Evolutionary conservation across 2,888 invertebrate species (phyloP).

Genomic region (Thymelicus sylvestris): DNA sequence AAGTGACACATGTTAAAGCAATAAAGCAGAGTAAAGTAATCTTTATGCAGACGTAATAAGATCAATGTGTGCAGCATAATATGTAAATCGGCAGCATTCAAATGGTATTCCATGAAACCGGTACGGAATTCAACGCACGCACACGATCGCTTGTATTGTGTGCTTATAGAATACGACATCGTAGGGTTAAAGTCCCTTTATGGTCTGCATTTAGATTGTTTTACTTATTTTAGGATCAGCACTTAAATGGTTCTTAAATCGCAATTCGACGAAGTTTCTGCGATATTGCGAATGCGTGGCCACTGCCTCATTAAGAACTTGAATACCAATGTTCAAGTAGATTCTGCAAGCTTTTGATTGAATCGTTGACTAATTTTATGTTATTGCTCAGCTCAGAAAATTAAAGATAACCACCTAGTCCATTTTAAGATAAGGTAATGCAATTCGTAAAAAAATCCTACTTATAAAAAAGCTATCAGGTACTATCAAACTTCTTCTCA

Average conservation of each 20-base stretch:
- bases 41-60: constrained; percentile 53
- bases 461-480: no score
- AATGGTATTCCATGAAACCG: constrained; percentile 57
- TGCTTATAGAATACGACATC: constrained; percentile 65
- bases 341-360: not conserved
- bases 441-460: no score
- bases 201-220: constrained; percentile 69
- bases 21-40: constrained; percentile 39
- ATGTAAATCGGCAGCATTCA: constrained; percentile 50
- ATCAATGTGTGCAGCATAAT: constrained; percentile 42
- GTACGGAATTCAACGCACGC: constrained; percentile 69
- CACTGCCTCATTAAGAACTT: constrained; percentile 11
- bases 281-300: constrained; percentile 18
- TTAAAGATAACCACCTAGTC: no score
- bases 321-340: not conserved
- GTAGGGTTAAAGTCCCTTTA: constrained; percentile 63
- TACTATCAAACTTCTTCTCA: no score
- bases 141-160: constrained; percentile 63
- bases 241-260: constrained; percentile 27
- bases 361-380: no score
- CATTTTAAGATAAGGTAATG: no score
- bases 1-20: constrained; percentile 26
- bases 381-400: no score
- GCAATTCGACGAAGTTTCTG: constrained; percentile 28
- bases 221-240: constrained; percentile 65